Conservation (phyloP, 2,888 invertebrate species). For the Azorinus chamasolen region DNA sequence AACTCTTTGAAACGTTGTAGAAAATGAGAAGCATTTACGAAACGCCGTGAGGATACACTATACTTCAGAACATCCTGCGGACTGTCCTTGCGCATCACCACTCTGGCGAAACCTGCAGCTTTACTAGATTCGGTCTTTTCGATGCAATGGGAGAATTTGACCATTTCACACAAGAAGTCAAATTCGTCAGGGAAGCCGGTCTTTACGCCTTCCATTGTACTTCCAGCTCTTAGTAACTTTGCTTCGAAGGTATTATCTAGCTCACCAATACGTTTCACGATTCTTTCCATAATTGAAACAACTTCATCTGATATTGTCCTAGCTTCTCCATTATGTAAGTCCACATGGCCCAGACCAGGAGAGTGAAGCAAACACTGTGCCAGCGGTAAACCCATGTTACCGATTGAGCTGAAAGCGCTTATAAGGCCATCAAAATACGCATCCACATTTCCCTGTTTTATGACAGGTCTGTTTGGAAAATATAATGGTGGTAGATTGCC, state of each 20-base stretch:
- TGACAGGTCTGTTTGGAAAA: conserved; percentile 36
- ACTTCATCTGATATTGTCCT: background rate
- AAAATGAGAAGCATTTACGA: too few relatives aligned
- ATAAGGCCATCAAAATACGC: conserved; percentile 22
- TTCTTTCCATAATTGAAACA: conserved; percentile 1
- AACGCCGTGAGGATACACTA: conserved; percentile 14
- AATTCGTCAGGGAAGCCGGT: conserved; percentile 47
- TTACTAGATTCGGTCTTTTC: conserved; percentile 16
- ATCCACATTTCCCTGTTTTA: conserved; percentile 18
- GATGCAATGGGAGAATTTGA: conserved; percentile 6
- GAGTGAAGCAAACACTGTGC: too few relatives aligned
- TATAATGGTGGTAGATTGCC: conserved; percentile 26
- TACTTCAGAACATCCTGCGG: conserved; percentile 16
- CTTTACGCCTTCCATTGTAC: conserved; percentile 39
- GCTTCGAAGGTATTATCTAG: conserved; percentile 27
- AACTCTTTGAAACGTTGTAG: too few relatives aligned
- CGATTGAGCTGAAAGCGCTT: background rate
- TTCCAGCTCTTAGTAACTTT: conserved; percentile 36
- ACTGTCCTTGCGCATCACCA: conserved; percentile 4
- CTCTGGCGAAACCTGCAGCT: conserved; percentile 20
- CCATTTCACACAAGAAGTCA: conserved; percentile 38
- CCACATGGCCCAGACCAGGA: too few relatives aligned
- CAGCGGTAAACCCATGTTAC: background rate
- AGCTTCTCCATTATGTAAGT: too few relatives aligned
- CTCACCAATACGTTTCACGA: conserved; percentile 34